Conservation (phyloP, 2,797 vertebrate genomes). For the Sebastes dallii region DNA sequence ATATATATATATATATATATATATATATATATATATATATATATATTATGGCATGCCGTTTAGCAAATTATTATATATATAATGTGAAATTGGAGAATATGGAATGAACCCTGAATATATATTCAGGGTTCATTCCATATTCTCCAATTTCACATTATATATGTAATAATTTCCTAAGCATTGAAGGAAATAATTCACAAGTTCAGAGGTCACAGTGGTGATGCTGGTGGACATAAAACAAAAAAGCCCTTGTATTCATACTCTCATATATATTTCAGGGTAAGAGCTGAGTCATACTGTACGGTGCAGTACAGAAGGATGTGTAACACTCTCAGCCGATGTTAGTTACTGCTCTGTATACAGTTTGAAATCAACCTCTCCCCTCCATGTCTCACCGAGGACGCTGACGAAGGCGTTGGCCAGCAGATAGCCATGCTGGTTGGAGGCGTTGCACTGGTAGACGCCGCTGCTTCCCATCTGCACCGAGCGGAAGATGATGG, state of each 20-base stretch:
- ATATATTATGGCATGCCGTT: no score
- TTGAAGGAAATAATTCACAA: not conserved
- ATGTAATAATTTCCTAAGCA: not conserved
- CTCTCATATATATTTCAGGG: not conserved
- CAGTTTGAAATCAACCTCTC: not conserved
- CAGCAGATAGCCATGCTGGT: slow-evolving; percentile 94
- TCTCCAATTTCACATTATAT: no score
- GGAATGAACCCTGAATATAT: no score
- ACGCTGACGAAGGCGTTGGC: slow-evolving; percentile 95
- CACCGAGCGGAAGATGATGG: slow-evolving; percentile 92
- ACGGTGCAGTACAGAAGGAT: no score
- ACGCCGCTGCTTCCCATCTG: slow-evolving; percentile 93
- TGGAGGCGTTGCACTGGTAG: slow-evolving; percentile 97
- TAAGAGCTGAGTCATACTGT: no score
- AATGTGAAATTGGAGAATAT: no score
- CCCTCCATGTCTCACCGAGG: slow-evolving; percentile 83
- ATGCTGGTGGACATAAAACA: not conserved
- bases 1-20: no score
- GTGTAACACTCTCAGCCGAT: no score
- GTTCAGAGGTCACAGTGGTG: not conserved
- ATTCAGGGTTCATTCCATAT: no score
- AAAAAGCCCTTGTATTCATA: not conserved
- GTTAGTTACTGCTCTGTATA: not conserved
- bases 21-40: no score
- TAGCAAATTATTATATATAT: no score